phyloP scores from a whole-genome alignment of 2,113 vertebrate genomes.

The Dasyprocta punctata region DNA sequence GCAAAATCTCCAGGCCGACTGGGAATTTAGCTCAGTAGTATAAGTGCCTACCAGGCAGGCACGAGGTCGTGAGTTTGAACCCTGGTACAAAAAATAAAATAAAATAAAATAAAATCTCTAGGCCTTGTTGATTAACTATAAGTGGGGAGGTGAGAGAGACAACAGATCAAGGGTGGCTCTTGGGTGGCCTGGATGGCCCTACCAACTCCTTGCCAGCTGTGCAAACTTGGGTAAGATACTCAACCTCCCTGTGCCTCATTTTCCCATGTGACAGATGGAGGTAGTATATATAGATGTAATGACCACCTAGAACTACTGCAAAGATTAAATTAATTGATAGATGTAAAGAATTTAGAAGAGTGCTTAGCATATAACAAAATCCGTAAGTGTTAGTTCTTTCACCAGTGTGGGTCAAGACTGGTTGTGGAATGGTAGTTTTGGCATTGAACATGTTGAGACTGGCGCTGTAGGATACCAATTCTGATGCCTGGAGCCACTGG shows the following conservation, averaged over 20 bases:
- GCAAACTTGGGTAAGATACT: neutral
- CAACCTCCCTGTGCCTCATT: neutral
- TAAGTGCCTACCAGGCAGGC: no score
- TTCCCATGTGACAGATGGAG: neutral
- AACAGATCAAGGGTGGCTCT: neutral
- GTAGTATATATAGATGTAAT: neutral
- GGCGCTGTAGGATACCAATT: neutral
- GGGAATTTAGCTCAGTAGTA: no score
- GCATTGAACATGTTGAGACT: neutral
- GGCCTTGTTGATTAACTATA: neutral
- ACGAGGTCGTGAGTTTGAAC: no score
- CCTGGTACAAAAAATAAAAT: no score
- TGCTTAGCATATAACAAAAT: neutral
- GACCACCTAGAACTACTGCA: neutral
- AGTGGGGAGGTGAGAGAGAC: neutral
- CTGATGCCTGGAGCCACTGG: neutral
- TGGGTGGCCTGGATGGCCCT: neutral
- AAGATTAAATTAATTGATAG: conserved; percentile 4
- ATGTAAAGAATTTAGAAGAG: neutral
- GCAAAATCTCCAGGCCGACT: no score
- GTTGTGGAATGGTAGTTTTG: neutral
- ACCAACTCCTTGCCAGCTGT: neutral
- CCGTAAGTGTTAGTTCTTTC: neutral
- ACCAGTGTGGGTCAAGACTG: neutral
- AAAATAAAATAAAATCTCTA: no score